phyloP scores from a whole-genome alignment of 2,113 vertebrate species.

The Monarcha castaneiventris region DNA sequence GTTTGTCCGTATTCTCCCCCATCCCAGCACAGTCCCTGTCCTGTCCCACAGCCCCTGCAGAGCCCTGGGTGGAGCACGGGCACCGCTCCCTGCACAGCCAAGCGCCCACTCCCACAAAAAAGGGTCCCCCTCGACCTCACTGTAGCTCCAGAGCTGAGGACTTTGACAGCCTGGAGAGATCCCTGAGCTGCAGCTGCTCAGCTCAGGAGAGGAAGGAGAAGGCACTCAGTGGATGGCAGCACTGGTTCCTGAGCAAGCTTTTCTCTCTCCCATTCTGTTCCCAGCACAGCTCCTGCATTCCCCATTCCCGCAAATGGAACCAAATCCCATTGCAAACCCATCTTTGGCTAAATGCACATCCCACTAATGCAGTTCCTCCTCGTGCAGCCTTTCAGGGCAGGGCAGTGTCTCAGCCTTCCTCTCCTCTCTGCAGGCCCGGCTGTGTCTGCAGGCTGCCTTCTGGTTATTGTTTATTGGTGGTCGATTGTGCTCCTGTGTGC shows the following conservation, averaged over 20 bases:
- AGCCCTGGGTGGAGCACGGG: accelerated
- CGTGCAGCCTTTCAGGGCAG: not conserved
- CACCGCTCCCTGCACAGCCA: not conserved
- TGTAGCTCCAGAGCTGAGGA: not conserved
- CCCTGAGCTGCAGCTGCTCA: not conserved
- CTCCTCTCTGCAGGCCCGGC: not conserved
- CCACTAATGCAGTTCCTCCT: not conserved
- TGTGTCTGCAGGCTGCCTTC: not conserved
- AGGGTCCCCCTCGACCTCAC: accelerated
- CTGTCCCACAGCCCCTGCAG: accelerated
- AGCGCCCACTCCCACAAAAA: accelerated
- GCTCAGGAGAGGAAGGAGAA: not conserved
- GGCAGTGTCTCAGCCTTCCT: not conserved
- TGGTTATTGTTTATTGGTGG: not conserved
- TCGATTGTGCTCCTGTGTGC: not conserved
- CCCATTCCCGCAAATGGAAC: accelerated
- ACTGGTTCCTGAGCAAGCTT: not conserved
- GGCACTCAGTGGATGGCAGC: constrained; percentile 20
- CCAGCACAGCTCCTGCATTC: not conserved
- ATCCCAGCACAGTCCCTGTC: not conserved
- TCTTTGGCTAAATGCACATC: not conserved
- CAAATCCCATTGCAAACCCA: not conserved
- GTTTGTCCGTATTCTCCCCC: not conserved
- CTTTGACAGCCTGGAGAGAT: not conserved
- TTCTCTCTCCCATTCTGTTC: not conserved